Conservation (phyloP, 2,113 vertebrate species). For the Atherinomorus stipes region DNA sequence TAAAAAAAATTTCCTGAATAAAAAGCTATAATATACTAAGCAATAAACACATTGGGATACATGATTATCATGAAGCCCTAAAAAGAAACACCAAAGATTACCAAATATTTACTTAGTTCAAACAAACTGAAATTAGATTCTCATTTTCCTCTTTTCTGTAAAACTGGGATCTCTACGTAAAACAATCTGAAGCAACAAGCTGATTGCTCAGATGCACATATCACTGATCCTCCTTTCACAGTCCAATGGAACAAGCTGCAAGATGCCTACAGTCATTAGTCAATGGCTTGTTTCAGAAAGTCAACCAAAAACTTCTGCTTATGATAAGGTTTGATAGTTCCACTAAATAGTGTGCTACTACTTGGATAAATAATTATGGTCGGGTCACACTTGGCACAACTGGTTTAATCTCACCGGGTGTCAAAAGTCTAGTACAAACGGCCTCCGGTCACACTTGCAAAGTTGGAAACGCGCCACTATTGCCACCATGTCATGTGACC, state of each 20-base stretch:
- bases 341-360: no score
- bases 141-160: not conserved
- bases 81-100: no score
- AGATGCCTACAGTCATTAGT: conserved; percentile 3
- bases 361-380: not conserved
- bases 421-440: no score
- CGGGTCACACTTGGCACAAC: no score
- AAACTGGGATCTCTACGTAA: not conserved
- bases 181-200: not conserved
- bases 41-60: no score
- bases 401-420: no score
- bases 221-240: not conserved
- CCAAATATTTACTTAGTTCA: not conserved
- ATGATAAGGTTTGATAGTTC: not conserved
- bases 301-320: not conserved
- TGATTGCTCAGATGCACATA: not conserved
- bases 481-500: no score
- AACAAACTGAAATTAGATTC: not conserved
- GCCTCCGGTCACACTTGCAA: no score
- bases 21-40: no score
- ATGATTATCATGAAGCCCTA: no score
- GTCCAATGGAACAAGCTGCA: not conserved
- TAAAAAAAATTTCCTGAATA: no score
- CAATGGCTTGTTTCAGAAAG: not conserved
- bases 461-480: no score